Conservation (phyloP, 2,888 invertebrate genomes). For the Tolmerus cingulatus region DNA sequence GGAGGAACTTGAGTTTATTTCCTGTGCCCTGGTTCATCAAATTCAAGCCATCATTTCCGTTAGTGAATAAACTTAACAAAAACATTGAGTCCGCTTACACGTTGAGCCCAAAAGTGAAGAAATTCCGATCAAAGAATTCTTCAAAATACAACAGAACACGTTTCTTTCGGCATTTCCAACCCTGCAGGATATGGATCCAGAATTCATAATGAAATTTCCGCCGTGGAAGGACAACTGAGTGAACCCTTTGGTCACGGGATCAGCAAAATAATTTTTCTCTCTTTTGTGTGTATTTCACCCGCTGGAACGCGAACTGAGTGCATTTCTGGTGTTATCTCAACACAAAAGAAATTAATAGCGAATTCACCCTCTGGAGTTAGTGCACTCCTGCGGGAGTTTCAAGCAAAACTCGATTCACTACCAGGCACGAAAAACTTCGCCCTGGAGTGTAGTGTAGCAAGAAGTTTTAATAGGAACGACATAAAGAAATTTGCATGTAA, state of each 20-base stretch:
- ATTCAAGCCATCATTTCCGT: not conserved
- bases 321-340: not conserved
- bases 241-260: not conserved
- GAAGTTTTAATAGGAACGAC: not conserved
- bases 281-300: not conserved
- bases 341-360: conserved; percentile 14
- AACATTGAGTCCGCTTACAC: not conserved
- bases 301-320: not conserved
- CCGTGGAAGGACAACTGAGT: not conserved
- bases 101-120: not conserved
- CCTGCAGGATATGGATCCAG: not conserved
- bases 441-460: not conserved
- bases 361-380: not conserved
- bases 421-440: not conserved
- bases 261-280: not conserved
- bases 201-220: conserved; percentile 20
- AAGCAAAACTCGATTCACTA: not conserved
- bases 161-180: not conserved
- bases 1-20: not conserved
- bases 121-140: not conserved
- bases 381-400: not conserved
- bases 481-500: conserved; percentile 16
- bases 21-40: not conserved
- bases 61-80: not conserved
- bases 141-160: not conserved